phyloP scores from a whole-genome alignment of 2,888 invertebrate genomes.

The Bruchidius siliquastri region DNA sequence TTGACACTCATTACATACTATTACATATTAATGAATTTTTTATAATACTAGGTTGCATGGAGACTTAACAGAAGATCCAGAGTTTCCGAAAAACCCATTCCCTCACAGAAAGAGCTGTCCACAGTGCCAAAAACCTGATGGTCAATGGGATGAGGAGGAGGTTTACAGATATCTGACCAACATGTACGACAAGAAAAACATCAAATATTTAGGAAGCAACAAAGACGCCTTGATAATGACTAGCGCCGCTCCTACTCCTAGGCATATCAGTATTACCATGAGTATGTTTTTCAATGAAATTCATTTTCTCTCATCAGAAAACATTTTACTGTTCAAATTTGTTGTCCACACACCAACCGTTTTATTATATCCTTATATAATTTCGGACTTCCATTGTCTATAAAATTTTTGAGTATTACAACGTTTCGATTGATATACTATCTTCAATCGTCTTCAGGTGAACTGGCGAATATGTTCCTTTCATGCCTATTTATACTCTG shows the following conservation, averaged over 20 bases:
- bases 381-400: too few relatives aligned
- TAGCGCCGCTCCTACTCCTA: background rate
- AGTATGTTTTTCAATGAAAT: background rate
- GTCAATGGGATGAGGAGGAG: constrained; percentile 57
- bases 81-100: constrained; percentile 84
- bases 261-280: background rate
- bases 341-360: too few relatives aligned
- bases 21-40: too few relatives aligned
- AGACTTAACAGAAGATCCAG: constrained; percentile 85
- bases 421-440: too few relatives aligned
- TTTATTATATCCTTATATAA: too few relatives aligned
- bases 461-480: too few relatives aligned
- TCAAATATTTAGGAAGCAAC: constrained; percentile 45
- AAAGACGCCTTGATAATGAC: background rate
- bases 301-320: too few relatives aligned
- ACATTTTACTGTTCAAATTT: too few relatives aligned
- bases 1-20: too few relatives aligned
- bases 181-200: constrained; percentile 51
- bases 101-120: constrained; percentile 68
- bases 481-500: too few relatives aligned
- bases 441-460: too few relatives aligned
- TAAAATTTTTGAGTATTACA: too few relatives aligned
- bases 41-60: constrained; percentile 62
- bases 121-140: constrained; percentile 54
- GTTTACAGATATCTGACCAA: constrained; percentile 60